phyloP scores from a whole-genome alignment of 1,140 invertebrate genomes.

The Diachasmimorpha longicaudata region DNA sequence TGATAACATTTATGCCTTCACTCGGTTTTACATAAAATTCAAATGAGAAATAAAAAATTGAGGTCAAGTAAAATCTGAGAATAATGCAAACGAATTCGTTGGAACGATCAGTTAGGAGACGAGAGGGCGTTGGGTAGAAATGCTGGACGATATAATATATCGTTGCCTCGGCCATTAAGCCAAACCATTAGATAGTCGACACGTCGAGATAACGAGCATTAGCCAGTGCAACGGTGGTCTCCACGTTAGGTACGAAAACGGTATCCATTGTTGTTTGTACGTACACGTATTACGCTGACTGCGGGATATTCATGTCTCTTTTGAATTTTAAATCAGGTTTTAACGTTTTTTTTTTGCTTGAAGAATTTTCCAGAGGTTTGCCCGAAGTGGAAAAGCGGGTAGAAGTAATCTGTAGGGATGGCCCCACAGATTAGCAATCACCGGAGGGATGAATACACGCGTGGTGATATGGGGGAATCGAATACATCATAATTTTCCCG shows the following conservation, averaged over 20 bases:
- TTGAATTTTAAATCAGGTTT: not conserved
- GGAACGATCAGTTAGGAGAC: constrained; percentile 3
- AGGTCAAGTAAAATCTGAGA: constrained; percentile 54
- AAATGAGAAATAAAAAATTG: not conserved
- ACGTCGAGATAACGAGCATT: constrained; percentile 63
- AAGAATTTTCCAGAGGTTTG: not conserved
- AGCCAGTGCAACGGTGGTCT: constrained; percentile 52
- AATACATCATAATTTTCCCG: too few relatives aligned
- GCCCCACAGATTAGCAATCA: too few relatives aligned
- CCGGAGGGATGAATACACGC: too few relatives aligned
- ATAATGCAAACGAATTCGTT: constrained; percentile 50
- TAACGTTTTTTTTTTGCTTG: too few relatives aligned
- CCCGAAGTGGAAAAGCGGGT: too few relatives aligned
- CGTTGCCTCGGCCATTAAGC: constrained; percentile 56
- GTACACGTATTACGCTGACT: not conserved
- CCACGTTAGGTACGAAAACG: constrained; percentile 47
- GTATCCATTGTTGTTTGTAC: not conserved
- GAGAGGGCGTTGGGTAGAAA: constrained; percentile 52
- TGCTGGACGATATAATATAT: constrained; percentile 53
- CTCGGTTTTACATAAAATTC: constrained; percentile 16
- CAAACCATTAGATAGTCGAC: constrained; percentile 62
- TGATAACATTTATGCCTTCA: constrained; percentile 30
- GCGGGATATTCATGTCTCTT: not conserved
- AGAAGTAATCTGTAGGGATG: too few relatives aligned
- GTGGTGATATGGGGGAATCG: too few relatives aligned